phyloP scores from a whole-genome alignment of 2,113 vertebrate genomes.

The Elephas maximus region DNA sequence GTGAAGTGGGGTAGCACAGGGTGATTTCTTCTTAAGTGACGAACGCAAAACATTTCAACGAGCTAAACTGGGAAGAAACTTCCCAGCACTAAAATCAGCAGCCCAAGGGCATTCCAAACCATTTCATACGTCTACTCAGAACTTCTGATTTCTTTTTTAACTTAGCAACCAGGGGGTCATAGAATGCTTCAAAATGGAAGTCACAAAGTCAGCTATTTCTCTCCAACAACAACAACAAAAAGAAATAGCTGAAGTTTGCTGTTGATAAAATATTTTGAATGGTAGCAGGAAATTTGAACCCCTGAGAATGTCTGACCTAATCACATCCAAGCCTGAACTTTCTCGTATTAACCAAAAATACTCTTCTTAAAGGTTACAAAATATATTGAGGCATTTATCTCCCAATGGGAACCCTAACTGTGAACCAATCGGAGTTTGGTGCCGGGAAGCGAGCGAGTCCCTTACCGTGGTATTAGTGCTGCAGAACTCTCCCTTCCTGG shows the following conservation, averaged over 20 bases:
- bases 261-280: slow-evolving; percentile 74
- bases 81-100: slow-evolving; percentile 85
- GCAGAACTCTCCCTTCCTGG: slow-evolving; percentile 59
- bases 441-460: slow-evolving; percentile 68
- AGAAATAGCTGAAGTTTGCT: slow-evolving; percentile 47
- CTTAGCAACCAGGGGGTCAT: slow-evolving; percentile 84
- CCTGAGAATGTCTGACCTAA: slow-evolving; percentile 86
- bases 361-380: slow-evolving; percentile 72
- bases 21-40: slow-evolving; percentile 76
- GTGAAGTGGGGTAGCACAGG: slow-evolving; percentile 70
- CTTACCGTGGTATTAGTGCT: not conserved
- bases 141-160: slow-evolving; percentile 59
- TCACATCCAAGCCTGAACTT: slow-evolving; percentile 80
- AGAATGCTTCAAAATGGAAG: slow-evolving; percentile 84
- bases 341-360: slow-evolving; percentile 76
- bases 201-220: slow-evolving; percentile 76
- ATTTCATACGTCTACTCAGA: slow-evolving; percentile 80
- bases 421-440: slow-evolving; percentile 67
- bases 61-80: slow-evolving; percentile 82
- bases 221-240: slow-evolving; percentile 57
- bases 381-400: slow-evolving; percentile 76
- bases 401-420: slow-evolving; percentile 75
- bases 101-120: slow-evolving; percentile 82
- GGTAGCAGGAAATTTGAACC: slow-evolving; percentile 83
- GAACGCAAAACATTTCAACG: slow-evolving; percentile 82